Evolutionary conservation across 2,113 vertebrate species (phyloP).

Genomic region (Casuarius casuarius): DNA sequence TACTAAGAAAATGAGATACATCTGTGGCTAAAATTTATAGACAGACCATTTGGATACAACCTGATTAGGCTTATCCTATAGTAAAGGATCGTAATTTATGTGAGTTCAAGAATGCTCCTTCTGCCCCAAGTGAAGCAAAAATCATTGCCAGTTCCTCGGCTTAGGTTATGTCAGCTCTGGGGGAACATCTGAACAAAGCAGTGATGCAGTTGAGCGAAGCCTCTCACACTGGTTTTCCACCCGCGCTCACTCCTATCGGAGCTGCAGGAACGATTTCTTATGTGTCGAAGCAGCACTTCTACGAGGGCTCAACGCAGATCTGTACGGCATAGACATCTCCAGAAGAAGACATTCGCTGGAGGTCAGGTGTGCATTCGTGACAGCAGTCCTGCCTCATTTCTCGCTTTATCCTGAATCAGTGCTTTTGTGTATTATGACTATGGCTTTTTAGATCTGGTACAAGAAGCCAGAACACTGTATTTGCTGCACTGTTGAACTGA

Average conservation of each 20-base stretch:
- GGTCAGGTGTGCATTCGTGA: background rate
- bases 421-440: background rate
- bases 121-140: background rate
- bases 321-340: background rate
- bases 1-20: slow-evolving; percentile 66
- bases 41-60: slow-evolving; percentile 11
- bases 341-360: background rate
- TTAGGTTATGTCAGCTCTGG: background rate
- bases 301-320: background rate
- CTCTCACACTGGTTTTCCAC: background rate
- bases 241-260: rapidly evolving
- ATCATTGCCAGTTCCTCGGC: background rate
- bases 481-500: background rate
- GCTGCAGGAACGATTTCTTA: rapidly evolving
- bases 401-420: background rate
- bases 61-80: slow-evolving; percentile 43
- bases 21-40: slow-evolving; percentile 50
- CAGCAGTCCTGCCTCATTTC: background rate
- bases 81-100: slow-evolving; percentile 34
- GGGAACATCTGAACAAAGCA: background rate
- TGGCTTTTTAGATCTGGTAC: background rate
- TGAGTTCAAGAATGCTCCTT: background rate
- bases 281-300: rapidly evolving
- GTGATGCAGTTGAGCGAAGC: background rate
- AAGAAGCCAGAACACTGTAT: background rate